A percentile compares a stretch with the other conserved stretches of the same genome.
Evolutionary conservation across 2,113 vertebrate genomes (phyloP).

Genomic region (Sterrhoptilus dennistouni): DNA sequence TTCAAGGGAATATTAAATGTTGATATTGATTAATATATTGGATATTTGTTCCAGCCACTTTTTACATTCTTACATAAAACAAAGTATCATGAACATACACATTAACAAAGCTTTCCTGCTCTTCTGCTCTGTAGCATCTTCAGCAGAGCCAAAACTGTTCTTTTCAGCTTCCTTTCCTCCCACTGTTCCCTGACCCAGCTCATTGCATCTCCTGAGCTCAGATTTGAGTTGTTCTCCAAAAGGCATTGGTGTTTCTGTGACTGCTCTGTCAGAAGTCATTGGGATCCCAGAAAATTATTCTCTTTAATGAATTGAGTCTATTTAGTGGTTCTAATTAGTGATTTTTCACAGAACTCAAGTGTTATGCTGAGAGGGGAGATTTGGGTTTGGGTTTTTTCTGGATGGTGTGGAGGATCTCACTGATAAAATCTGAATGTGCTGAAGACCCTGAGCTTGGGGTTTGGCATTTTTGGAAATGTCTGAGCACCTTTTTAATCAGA

Average conservation of each 20-base stretch:
- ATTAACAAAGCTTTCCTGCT: background rate
- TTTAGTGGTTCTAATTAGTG: background rate
- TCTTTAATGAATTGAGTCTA: background rate
- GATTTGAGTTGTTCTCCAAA: background rate
- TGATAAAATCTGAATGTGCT: background rate
- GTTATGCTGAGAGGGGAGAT: background rate
- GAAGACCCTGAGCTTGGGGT: background rate
- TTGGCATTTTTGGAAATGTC: background rate
- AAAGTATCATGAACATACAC: fast-evolving
- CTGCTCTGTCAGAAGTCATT: background rate
- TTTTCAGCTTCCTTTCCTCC: background rate
- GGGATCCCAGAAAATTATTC: background rate
- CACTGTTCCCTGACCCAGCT: background rate
- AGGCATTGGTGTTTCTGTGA: background rate
- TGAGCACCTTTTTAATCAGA: background rate
- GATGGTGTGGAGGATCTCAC: background rate
- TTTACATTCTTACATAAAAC: background rate
- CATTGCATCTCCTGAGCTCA: background rate
- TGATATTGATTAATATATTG: background rate
- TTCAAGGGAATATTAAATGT: background rate
- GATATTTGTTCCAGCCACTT: background rate
- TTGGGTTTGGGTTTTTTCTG: background rate
- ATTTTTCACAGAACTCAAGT: no score
- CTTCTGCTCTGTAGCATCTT: background rate
- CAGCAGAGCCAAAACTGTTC: background rate